Evolutionary conservation across 1,140 invertebrate species (phyloP), one percentile per base, ranked within the genome.

Genomic region (Pristionchus pacificus): DNA sequence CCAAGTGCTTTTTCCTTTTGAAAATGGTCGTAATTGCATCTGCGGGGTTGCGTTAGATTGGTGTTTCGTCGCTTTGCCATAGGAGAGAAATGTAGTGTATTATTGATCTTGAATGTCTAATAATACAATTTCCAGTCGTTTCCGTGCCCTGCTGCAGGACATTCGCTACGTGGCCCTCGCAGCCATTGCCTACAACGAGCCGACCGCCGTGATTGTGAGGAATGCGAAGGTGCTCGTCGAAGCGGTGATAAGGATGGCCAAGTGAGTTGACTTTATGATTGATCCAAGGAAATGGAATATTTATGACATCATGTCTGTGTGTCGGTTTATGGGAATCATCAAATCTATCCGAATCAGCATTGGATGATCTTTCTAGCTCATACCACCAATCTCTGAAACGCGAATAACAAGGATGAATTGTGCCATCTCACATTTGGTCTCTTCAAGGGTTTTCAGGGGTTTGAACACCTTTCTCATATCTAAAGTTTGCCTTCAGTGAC

Each of bases 41-140:
- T n/a, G n/a, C n/a, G n/a, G n/a, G n/a, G n/a, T n/a, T n/a, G n/a
- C n/a, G n/a, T n/a, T n/a, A n/a, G n/a, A n/a, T n/a, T n/a, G n/a
- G n/a, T n/a, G n/a, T n/a, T n/a, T n/a, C n/a, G n/a, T n/a, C n/a
- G n/a, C n/a, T n/a, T n/a, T n/a, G n/a, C n/a, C n/a, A n/a, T n/a
- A n/a, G n/a, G n/a, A n/a, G n/a, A n/a, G n/a, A n/a, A n/a, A n/a
- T n/a, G n/a, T n/a, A n/a, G n/a, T n/a, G n/a, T n/a, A n/a, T n/a
- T n/a, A n/a, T n/a, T n/a, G n/a, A n/a, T n/a, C n/a, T n/a, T n/a
- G n/a, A n/a, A n/a, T n/a, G n/a, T n/a, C n/a, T n/a, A n/a, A n/a
- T n/a, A n/a, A n/a, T n/a, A n/a, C n/a, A n/a, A n/a, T 27, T 71
- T 73, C 65, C 30, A 73, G 71, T 24, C 31, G 70, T n/a, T 25